Base-by-base conservation (phyloP, 2,797 vertebrate species). In the Gymnodraco acuticeps region DNA sequence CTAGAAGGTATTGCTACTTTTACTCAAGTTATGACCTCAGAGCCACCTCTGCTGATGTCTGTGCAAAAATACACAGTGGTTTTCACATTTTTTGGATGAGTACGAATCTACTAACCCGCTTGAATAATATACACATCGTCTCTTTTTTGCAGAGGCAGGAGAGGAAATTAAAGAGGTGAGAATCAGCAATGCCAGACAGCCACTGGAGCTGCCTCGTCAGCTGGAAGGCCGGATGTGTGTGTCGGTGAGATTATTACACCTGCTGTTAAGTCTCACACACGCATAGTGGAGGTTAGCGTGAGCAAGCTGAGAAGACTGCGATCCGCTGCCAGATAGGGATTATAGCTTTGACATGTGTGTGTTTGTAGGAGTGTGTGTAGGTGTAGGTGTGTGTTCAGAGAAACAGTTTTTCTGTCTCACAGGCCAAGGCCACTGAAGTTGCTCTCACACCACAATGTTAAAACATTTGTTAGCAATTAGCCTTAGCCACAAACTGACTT, bases 381-480 rank as follows among this genome's bases (percentile, higher is more conserved):
- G 51, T 19, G 64, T 63, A 59, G 46, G 78, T 83, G 82, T 78
- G 72, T 73, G 62, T 55, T 75, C 75, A 52, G 33, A 73, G 59
- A 59, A 70, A 77, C 68, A 53, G 64, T 87, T 86, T 88, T 76
- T 80, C 71, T 54, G 54, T 74, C 77, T 65, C 41, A 13, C 78
- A 84, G 82, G 62, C 82, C 79, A 81, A 86, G 75, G 77, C 85
- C 81, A 55, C 60, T 66, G 77, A 91, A 78, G 88, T 87, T 87
- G 91, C 94, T 91, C 81, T 89, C 83, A 52, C 83, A 81, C 77
- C 77, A 70, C 84, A 46, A 46, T 73, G 75, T 88, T 88, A 70
- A 81, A 78, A 95, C 95, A 96, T 96, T 96, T 96, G 95, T 93
- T 95, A 94, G 90, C 93, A 94, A 95, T 97, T 96, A 96, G 89